phyloP scores from a whole-genome alignment of 1,140 invertebrate species.

The Oryctes rhinoceros region DNA sequence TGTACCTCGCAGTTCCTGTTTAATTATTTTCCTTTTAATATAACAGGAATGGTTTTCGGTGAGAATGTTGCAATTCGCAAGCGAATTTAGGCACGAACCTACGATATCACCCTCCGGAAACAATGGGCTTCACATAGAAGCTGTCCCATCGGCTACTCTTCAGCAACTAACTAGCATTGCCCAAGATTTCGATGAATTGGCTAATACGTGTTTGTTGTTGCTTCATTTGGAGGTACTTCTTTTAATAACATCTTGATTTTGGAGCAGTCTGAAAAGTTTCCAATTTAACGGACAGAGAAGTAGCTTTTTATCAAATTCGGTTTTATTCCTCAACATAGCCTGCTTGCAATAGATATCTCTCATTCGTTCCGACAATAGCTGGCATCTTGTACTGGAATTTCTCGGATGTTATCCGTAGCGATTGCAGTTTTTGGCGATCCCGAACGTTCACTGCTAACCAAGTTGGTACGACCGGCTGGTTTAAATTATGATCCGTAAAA shows the following conservation, averaged over 20 bases:
- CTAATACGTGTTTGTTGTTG: slow-evolving; percentile 89
- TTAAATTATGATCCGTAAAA: too few relatives aligned
- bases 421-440: too few relatives aligned
- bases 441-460: too few relatives aligned
- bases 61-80: slow-evolving; percentile 65
- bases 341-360: too few relatives aligned
- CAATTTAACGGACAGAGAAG: too few relatives aligned
- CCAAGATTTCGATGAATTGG: slow-evolving; percentile 85
- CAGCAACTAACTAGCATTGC: slow-evolving; percentile 72
- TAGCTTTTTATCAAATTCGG: too few relatives aligned
- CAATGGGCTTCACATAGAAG: slow-evolving; percentile 34
- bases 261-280: too few relatives aligned
- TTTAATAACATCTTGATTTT: background rate
- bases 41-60: slow-evolving; percentile 74
- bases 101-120: slow-evolving; percentile 58
- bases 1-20: slow-evolving; percentile 54
- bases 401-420: too few relatives aligned
- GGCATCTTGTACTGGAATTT: too few relatives aligned
- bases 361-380: too few relatives aligned
- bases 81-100: slow-evolving; percentile 62
- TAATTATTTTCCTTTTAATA: slow-evolving; percentile 51
- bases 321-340: too few relatives aligned
- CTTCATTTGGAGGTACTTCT: slow-evolving; percentile 83
- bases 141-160: slow-evolving; percentile 60
- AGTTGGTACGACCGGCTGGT: too few relatives aligned